Evolutionary conservation across 2,888 invertebrate species (phyloP).

Genomic region (Zele albiditarsus): DNA sequence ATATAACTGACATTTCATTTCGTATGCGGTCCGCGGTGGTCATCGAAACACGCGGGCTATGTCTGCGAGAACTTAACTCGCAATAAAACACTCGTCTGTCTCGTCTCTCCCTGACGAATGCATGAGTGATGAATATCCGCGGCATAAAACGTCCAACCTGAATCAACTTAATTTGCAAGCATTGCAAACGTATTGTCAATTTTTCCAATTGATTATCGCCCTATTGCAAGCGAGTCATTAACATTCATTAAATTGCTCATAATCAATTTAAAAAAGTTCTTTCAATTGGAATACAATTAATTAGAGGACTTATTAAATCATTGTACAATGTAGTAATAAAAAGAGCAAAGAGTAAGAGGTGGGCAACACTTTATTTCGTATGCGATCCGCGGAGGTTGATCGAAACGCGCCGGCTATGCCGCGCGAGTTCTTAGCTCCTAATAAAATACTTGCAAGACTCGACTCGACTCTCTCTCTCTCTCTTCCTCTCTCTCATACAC

Average conservation of each 20-base stretch:
- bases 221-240: neutral
- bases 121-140: conserved; percentile 32
- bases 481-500: conserved; percentile 29
- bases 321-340: neutral
- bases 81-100: conserved; percentile 51
- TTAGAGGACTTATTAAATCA: conserved; percentile 9
- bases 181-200: neutral
- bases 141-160: conserved; percentile 16
- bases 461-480: conserved; percentile 22
- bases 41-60: conserved; percentile 66
- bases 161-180: conserved; percentile 26
- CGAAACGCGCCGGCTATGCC: conserved; percentile 66
- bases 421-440: conserved; percentile 53
- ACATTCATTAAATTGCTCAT: conserved; percentile 6
- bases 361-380: conserved; percentile 59
- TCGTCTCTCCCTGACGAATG: conserved; percentile 30
- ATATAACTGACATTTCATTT: conserved; percentile 52
- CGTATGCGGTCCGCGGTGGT: conserved; percentile 64
- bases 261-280: neutral
- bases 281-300: conserved; percentile 11
- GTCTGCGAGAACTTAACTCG: conserved; percentile 53
- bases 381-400: conserved; percentile 63
- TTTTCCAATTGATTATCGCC: conserved; percentile 7
- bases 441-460: conserved; percentile 59
- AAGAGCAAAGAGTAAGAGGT: neutral